phyloP scores from a whole-genome alignment of 2,113 vertebrate species.

The Oryzias javanicus region DNA sequence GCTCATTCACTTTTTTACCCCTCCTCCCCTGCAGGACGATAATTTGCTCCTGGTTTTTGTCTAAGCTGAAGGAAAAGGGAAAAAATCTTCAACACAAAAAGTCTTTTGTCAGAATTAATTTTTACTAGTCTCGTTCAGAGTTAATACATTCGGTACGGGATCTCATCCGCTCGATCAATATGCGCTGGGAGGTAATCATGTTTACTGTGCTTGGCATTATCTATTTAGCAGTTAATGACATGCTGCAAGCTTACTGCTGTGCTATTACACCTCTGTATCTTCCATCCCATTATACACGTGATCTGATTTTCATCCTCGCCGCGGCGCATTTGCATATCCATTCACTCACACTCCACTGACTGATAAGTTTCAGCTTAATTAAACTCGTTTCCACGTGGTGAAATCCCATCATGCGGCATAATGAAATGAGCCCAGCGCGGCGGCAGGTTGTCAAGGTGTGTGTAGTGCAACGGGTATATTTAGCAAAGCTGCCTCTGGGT shows the following conservation, averaged over 20 bases:
- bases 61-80: slow-evolving; percentile 7
- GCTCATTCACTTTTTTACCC: slow-evolving; percentile 8
- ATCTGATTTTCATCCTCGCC: slow-evolving; percentile 34
- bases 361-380: slow-evolving; percentile 56
- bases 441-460: slow-evolving; percentile 54
- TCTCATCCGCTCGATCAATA: slow-evolving; percentile 18
- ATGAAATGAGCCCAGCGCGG: slow-evolving; percentile 50
- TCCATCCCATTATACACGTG: slow-evolving; percentile 40
- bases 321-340: slow-evolving; percentile 45
- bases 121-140: no score
- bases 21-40: background rate
- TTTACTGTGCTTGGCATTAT: slow-evolving; percentile 19
- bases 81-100: background rate
- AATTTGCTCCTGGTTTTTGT: slow-evolving; percentile 4
- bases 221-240: slow-evolving; percentile 37
- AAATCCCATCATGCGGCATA: slow-evolving; percentile 48
- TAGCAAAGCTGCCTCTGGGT: slow-evolving; percentile 36
- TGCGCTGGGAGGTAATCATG: slow-evolving; percentile 27
- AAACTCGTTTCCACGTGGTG: slow-evolving; percentile 49
- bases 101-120: no score
- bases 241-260: slow-evolving; percentile 27
- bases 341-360: slow-evolving; percentile 39
- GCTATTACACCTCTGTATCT: slow-evolving; percentile 48
- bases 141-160: background rate
- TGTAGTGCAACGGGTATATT: slow-evolving; percentile 42